These are phyloP conservation scores for Cardiocondyla obscurior DNA, from an alignment of 1,140 invertebrate genomes.

Conservation along the genomic window DNA sequence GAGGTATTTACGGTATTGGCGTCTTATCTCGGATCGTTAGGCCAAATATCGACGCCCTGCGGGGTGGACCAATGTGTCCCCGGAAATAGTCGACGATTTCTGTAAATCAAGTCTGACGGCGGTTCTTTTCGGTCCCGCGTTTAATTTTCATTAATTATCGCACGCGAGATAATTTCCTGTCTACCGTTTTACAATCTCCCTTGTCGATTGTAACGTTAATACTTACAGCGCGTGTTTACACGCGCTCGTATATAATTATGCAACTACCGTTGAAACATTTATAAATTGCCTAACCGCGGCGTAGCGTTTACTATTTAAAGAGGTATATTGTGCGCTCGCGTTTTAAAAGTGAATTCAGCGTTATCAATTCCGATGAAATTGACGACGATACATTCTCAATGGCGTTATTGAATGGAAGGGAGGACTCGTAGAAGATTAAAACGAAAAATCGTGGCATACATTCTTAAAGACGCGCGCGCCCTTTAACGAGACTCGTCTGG, in stretches of 20 bases:
- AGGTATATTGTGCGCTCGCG: neutral
- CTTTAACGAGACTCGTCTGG: conserved; percentile 65
- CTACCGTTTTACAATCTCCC: too few species aligned
- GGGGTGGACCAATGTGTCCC: neutral
- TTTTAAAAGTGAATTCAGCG: neutral
- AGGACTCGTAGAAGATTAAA: conserved; percentile 10
- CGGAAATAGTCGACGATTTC: neutral
- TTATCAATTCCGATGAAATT: neutral
- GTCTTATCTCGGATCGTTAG: neutral
- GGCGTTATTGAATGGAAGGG: conserved; percentile 1
- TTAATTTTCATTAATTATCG: neutral
- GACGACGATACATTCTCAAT: neutral
- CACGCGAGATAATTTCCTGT: too few species aligned
- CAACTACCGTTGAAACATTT: too few species aligned
- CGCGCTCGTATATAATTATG: too few species aligned
- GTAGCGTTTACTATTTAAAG: neutral
- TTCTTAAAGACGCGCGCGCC: conserved; percentile 29
- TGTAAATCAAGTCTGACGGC: too few species aligned
- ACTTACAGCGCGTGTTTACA: too few species aligned
- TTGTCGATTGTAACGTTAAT: neutral
- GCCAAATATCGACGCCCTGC: neutral
- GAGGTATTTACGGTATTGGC: neutral
- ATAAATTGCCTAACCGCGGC: neutral
- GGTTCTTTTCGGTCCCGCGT: too few species aligned
- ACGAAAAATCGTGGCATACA: conserved; percentile 35